Percentiles rank a stretch among this genome's conserved stretches.
Conservation (phyloP, 2,888 invertebrate genomes). For the Tipula vernalis region DNA sequence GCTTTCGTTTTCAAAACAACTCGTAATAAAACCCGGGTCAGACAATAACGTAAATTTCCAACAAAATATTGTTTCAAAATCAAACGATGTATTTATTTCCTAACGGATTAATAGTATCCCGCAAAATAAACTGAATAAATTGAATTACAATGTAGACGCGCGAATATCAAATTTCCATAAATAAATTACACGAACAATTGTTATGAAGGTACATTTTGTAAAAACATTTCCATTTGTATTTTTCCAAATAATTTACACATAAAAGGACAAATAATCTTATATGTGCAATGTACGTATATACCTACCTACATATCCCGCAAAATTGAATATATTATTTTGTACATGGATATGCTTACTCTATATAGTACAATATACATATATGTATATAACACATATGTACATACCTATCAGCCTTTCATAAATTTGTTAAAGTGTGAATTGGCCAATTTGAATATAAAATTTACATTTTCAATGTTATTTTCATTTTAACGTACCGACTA, state of each 20-base stretch:
- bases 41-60: too few species aligned
- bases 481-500: not conserved
- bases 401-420: not conserved
- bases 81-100: too few species aligned
- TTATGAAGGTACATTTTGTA: not conserved
- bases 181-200: not conserved
- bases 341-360: not conserved
- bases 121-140: not conserved
- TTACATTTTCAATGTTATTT: not conserved
- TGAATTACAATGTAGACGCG: not conserved
- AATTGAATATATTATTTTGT: not conserved
- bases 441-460: not conserved
- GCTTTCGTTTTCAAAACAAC: too few species aligned
- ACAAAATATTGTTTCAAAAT: too few species aligned
- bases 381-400: not conserved
- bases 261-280: not conserved
- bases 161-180: not conserved
- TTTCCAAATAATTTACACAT: not conserved
- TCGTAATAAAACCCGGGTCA: too few species aligned
- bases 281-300: not conserved
- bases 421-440: constrained; percentile 4
- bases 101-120: too few species aligned
- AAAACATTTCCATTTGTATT: not conserved
- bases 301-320: not conserved
- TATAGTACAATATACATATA: not conserved